These are phyloP conservation scores for Semaprochilodus insignis DNA, from an alignment of 2,797 vertebrate species.

Conservation along the genomic window DNA sequence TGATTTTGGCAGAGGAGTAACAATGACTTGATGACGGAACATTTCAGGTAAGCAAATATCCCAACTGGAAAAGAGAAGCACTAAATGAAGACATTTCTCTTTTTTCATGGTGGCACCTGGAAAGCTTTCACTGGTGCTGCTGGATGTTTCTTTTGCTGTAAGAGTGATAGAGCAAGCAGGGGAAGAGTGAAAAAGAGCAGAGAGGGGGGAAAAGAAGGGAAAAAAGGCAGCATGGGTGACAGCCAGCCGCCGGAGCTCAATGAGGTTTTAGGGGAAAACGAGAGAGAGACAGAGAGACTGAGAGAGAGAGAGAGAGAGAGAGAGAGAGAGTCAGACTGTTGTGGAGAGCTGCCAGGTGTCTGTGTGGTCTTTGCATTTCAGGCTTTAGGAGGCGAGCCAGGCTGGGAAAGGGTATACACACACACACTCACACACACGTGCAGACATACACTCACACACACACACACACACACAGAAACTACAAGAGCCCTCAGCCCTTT, in stretches of 20 bases:
- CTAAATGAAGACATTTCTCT: neutral
- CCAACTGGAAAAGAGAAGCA: neutral
- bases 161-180: constrained; percentile 9
- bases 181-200: constrained; percentile 58
- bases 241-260: constrained; percentile 60
- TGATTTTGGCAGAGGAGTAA: neutral
- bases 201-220: constrained; percentile 40
- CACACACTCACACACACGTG: constrained; percentile 54
- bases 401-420: constrained; percentile 72
- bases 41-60: neutral
- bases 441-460: constrained; percentile 57
- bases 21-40: neutral
- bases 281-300: constrained; percentile 26
- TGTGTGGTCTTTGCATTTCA: constrained; percentile 86
- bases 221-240: constrained; percentile 63
- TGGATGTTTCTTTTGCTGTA: neutral
- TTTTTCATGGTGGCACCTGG: neutral
- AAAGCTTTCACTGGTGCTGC: neutral
- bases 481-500: constrained; percentile 40
- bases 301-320: constrained; percentile 69
- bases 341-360: constrained; percentile 81
- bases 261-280: constrained; percentile 58
- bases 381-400: constrained; percentile 81
- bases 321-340: constrained; percentile 61
- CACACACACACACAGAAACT: constrained; percentile 49